Conservation (phyloP, 2,888 invertebrate species). For the Carterocephalus palaemon region DNA sequence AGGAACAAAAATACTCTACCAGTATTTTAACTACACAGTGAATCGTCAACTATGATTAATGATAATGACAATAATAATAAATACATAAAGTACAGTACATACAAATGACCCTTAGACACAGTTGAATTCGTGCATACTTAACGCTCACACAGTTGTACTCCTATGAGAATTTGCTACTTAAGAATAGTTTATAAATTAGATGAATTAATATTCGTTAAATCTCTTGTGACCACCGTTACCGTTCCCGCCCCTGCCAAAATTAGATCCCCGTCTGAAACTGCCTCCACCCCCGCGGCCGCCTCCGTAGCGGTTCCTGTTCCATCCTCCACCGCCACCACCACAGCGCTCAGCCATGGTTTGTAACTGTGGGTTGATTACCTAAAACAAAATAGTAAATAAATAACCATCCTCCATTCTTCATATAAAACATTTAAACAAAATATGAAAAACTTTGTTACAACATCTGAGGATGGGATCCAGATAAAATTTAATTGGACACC, state of each 20-base stretch:
- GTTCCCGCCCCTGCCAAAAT: slow-evolving; percentile 64
- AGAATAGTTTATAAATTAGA: slow-evolving; percentile 35
- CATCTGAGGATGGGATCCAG: slow-evolving; percentile 88
- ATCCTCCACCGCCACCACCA: slow-evolving; percentile 80
- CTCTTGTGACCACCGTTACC: slow-evolving; percentile 63
- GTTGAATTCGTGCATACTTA: slow-evolving; percentile 34
- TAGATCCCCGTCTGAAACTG: slow-evolving; percentile 70
- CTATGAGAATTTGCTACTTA: slow-evolving; percentile 64
- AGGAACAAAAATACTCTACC: slow-evolving; percentile 54
- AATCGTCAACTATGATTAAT: slow-evolving; percentile 22
- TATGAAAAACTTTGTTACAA: slow-evolving; percentile 66
- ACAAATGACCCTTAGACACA: slow-evolving; percentile 7
- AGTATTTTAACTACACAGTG: slow-evolving; percentile 34
- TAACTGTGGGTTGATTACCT: slow-evolving; percentile 91
- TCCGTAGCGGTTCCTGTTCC: slow-evolving; percentile 75
- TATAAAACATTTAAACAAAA: neutral
- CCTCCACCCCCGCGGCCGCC: slow-evolving; percentile 70
- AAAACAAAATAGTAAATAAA: slow-evolving; percentile 38
- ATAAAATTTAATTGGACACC: slow-evolving; percentile 84
- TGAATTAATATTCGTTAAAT: slow-evolving; percentile 67
- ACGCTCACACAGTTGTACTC: slow-evolving; percentile 53
- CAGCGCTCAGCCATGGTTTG: slow-evolving; percentile 86
- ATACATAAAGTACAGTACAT: slow-evolving; percentile 12
- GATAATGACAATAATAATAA: slow-evolving; percentile 14
- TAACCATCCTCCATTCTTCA: neutral